Percentiles rank a stretch among this genome's conserved stretches.
These are phyloP conservation scores for Tetrao urogallus DNA, from an alignment of 2,113 vertebrate genomes.

Conservation along the genomic window DNA sequence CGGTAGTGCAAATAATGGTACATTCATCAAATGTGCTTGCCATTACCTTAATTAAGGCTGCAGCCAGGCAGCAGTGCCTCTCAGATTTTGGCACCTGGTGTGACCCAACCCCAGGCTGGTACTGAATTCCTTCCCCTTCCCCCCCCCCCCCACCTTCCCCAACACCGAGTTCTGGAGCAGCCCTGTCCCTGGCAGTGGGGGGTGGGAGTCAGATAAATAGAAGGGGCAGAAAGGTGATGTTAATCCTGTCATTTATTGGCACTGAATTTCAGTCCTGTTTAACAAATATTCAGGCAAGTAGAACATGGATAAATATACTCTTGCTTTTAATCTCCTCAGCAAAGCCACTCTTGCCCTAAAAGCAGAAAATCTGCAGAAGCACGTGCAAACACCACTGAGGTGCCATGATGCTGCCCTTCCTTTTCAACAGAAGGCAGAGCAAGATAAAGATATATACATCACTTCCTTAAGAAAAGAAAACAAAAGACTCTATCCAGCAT, in stretches of 20 bases:
- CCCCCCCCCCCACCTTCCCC: background rate
- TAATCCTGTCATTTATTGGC: background rate
- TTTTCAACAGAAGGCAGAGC: background rate
- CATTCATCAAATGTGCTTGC: background rate
- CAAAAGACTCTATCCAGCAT: background rate
- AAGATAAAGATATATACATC: background rate
- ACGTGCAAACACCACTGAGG: background rate
- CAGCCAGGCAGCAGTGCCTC: background rate
- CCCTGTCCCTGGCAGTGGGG: background rate
- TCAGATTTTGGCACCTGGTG: background rate
- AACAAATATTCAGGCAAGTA: background rate
- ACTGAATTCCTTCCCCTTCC: background rate
- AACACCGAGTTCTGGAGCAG: background rate
- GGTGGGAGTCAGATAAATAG: background rate
- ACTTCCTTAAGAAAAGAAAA: background rate
- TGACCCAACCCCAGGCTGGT: background rate
- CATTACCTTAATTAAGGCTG: background rate
- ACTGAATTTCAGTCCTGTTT: background rate
- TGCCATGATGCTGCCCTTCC: background rate
- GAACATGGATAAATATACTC: background rate
- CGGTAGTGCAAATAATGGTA: too few relatives aligned
- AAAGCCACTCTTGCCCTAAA: background rate
- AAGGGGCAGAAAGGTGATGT: background rate
- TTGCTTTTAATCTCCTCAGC: background rate
- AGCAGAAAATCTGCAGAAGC: background rate